Percentiles rank a stretch among this genome's conserved stretches.
Evolutionary conservation across 2,797 vertebrate species (phyloP).

Genomic region (Pteropus rufus): DNA sequence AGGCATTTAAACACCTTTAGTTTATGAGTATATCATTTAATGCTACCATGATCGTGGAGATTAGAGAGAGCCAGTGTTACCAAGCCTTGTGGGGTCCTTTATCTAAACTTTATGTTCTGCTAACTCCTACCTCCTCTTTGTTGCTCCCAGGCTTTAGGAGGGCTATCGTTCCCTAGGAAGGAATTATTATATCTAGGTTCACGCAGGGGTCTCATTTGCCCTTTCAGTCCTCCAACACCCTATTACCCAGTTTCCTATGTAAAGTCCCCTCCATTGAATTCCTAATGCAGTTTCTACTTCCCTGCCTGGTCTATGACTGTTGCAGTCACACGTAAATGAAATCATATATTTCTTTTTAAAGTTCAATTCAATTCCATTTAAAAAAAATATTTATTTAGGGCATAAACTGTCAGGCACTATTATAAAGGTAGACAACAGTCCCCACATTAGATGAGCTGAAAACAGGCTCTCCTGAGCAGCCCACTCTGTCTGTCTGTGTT

Average conservation of each 20-base stretch:
- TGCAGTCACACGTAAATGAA: not conserved
- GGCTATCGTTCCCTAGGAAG: too few species aligned
- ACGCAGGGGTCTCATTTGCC: not conserved
- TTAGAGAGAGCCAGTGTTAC: not conserved
- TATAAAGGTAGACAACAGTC: not conserved
- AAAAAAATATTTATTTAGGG: not conserved
- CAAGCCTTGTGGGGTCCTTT: not conserved
- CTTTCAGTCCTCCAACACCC: not conserved
- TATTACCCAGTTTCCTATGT: not conserved
- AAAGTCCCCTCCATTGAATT: not conserved
- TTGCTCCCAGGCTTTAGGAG: not conserved
- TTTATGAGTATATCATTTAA: not conserved
- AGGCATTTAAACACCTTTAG: not conserved
- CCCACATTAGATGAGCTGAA: not conserved
- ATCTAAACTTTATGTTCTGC: not conserved
- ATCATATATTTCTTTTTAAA: not conserved
- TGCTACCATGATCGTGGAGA: not conserved
- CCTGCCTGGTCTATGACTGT: not conserved
- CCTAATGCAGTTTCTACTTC: not conserved
- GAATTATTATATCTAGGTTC: not conserved
- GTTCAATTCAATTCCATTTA: not conserved
- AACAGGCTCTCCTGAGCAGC: rapidly evolving
- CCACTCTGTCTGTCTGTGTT: rapidly evolving
- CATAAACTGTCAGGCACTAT: not conserved
- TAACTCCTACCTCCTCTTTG: rapidly evolving